A percentile compares a stretch with the other conserved stretches of the same genome.
Evolutionary conservation across 2,113 vertebrate genomes (phyloP).

Genomic region (Ceyx melanurus): DNA sequence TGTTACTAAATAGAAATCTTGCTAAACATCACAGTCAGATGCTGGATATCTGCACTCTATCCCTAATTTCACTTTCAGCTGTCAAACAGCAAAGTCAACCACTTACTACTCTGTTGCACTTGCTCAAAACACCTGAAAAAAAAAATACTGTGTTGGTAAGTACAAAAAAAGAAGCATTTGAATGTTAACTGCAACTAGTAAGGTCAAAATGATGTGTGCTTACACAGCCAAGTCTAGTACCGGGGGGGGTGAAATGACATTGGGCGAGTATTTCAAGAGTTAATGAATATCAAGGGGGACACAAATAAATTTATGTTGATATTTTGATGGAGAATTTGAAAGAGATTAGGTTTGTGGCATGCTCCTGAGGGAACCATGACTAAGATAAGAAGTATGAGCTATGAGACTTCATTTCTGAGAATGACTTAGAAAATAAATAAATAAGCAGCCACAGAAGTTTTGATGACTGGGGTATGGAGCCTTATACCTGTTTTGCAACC

Average conservation of each 20-base stretch:
- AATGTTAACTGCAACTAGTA: slow-evolving; percentile 28
- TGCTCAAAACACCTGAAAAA: background rate
- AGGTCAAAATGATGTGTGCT: slow-evolving; percentile 25
- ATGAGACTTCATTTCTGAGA: slow-evolving; percentile 32
- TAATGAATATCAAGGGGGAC: slow-evolving; percentile 35
- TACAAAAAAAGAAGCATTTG: slow-evolving; percentile 10
- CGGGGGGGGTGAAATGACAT: background rate
- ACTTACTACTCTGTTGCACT: slow-evolving; percentile 18
- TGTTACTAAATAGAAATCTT: background rate
- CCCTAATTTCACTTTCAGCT: background rate
- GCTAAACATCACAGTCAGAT: background rate
- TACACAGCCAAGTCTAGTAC: background rate
- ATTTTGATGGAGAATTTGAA: slow-evolving; percentile 54
- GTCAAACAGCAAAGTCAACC: slow-evolving; percentile 47
- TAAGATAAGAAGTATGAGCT: slow-evolving; percentile 26
- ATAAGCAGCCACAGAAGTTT: background rate
- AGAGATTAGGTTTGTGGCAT: background rate
- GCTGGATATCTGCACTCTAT: background rate
- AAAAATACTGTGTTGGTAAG: background rate
- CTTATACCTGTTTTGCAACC: background rate
- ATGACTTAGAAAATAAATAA: background rate
- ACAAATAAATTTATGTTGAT: slow-evolving; percentile 46
- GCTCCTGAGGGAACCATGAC: slow-evolving; percentile 27
- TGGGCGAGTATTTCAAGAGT: slow-evolving; percentile 22
- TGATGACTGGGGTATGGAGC: background rate